phyloP scores from a whole-genome alignment of 2,888 invertebrate genomes.

The Drosophila mercatorum region DNA sequence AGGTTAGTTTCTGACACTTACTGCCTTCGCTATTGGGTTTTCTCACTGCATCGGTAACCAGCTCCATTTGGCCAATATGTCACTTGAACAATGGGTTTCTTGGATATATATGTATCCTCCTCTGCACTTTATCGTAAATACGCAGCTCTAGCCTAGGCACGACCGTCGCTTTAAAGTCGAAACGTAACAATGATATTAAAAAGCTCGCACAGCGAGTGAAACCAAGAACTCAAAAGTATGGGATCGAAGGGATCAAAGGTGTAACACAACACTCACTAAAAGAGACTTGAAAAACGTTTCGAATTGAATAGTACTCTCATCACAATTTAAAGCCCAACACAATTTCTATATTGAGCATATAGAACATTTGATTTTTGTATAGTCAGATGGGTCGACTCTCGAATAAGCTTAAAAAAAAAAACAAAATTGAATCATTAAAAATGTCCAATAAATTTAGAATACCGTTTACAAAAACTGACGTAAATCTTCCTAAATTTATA shows the following conservation, averaged over 20 bases:
- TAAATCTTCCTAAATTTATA: background rate
- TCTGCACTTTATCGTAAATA: slow-evolving; percentile 18
- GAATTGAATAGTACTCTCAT: slow-evolving; percentile 27
- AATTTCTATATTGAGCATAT: slow-evolving; percentile 8
- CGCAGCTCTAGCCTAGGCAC: slow-evolving; percentile 45
- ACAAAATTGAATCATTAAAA: too few relatives aligned
- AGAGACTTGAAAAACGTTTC: slow-evolving; percentile 13
- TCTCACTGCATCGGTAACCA: slow-evolving; percentile 40
- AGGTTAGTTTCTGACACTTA: slow-evolving; percentile 52
- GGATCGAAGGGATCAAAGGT: slow-evolving; percentile 76
- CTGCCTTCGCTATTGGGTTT: slow-evolving; percentile 52
- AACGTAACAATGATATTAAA: slow-evolving; percentile 56
- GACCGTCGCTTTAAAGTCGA: slow-evolving; percentile 67
- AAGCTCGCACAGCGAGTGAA: slow-evolving; percentile 36
- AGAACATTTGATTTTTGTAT: slow-evolving; percentile 11
- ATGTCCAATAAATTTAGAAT: background rate
- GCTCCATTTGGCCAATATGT: slow-evolving; percentile 56
- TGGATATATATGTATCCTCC: slow-evolving; percentile 16
- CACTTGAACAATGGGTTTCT: slow-evolving; percentile 14
- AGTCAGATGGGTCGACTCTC: background rate
- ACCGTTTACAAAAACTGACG: background rate
- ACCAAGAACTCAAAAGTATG: slow-evolving; percentile 38
- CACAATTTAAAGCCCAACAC: background rate
- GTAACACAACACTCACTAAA: slow-evolving; percentile 28
- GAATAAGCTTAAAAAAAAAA: background rate